Base-by-base conservation (phyloP, 2,888 invertebrate species). In the Mesochorus sp. region DNA sequence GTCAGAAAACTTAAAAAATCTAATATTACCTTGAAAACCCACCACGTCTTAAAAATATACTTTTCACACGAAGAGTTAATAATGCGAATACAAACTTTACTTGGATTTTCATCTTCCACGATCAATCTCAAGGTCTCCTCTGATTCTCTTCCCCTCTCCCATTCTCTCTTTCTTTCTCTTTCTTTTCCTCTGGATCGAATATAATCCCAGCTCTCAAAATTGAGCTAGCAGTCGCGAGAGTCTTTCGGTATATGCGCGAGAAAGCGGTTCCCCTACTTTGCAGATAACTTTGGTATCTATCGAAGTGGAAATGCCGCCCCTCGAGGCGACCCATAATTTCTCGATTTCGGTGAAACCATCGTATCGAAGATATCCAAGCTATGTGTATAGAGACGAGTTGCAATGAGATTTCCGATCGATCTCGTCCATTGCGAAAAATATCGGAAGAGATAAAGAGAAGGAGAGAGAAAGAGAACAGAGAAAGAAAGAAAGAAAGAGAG, bases 281-380 rank as follows among this genome's bases (percentile, higher is more conserved):
- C 68, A 37, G 3, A 14, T 37, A 57, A 37, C 47, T 61, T 70
- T 59, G 37, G 59, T 39, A 61, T 37, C 70, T 39, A 70, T 59
- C 70, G 39, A 39, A 44, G 44, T 31, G 68, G 39, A 61, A 70
- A 61, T 51, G 24, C 47, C 42, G 34, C n/a, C 44, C 55, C 37
- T 55, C 72, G n/a, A 42, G 62, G 72, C 47, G 77, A 70, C 49
- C 73, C 64, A 74, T 74, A 74, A 78, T 74, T 78, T 42, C 68
- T 59, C 70, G 64, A 59, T 66, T 59, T 64, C 73, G 17, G 28
- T 47, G 42, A 68, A 51, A 68, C 62, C 31, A 66, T 76, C 42
- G 44, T 67, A 72, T 67, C 71, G 59, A 21, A 31, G 59, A 72
- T 61, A 66, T 61, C 64, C 39, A 47, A 59, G 71, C 17, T 62